Conservation (phyloP, 2,113 vertebrate species). For the Marcusenius ussheri region DNA sequence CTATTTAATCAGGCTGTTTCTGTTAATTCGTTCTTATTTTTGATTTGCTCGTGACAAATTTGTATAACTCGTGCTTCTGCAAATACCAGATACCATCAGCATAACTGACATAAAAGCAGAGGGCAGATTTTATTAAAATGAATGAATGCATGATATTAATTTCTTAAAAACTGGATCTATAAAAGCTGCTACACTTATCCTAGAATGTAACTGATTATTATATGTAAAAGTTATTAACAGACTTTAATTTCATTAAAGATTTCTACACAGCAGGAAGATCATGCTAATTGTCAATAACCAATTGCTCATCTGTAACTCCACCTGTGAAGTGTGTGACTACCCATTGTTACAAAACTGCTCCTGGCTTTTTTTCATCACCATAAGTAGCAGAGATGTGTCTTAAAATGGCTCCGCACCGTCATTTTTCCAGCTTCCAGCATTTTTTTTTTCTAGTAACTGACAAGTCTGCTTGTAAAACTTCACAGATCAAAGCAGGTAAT, state of each 20-base stretch:
- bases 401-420: background rate
- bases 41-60: background rate
- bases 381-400: background rate
- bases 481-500: background rate
- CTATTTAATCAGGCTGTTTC: background rate
- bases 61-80: background rate
- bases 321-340: background rate
- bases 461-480: slow-evolving; percentile 7
- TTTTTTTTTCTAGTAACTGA: background rate
- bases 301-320: background rate
- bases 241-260: background rate
- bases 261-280: background rate
- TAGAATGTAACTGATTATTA: background rate
- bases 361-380: background rate
- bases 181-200: background rate
- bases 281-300: background rate
- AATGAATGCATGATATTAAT: background rate
- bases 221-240: background rate
- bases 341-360: background rate
- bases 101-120: background rate
- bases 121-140: background rate
- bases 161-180: background rate
- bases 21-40: background rate
- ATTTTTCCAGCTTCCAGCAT: no score
- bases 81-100: background rate